Evolutionary conservation across 2,797 vertebrate species (phyloP), one percentile per base, ranked within the genome.

Genomic region (Gymnoscopelus braueri): DNA sequence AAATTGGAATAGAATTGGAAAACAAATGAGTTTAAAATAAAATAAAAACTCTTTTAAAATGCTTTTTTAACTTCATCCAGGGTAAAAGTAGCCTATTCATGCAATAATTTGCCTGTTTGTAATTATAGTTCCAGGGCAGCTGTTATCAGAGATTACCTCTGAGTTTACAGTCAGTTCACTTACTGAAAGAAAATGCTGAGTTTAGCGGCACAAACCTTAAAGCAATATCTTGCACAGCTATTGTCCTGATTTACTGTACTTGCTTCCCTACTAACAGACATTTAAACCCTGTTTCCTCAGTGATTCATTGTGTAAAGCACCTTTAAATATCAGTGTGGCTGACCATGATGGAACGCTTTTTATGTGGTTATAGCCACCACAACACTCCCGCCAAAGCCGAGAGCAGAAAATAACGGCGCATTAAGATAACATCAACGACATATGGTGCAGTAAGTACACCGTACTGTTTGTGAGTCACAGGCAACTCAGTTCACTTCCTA

Each of bases 391-490:
- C 52, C 47, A 24, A 61, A 56, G 70, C 68, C 3, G 15, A 14
- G 60, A 47, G 72, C 61, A 63, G 60, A 81, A 82, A 81, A 85
- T 71, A 79, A 55, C 56, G 48, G 51, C 12, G 56, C 29, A 62
- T 73, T 77, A 54, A 75, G 84, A 87, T 81, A 69, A 63, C 67
- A 71, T 84, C 82, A 65, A 7, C 50, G 53, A 67, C 70, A 26
- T 13, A 69, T 29, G 51, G 52, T 59, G 24, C 60, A 61, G 9
- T 15, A n/a, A 77, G 70, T 57, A 24, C 55, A 1, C 51, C 14
- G 23, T 44, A 15, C 39, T 14, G 49, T 55, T 57, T 32, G 47
- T 71, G 60, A 74, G 69, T 52, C 64, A 6, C 23, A 26, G 60
- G 44, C 35, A 55, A 67, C 26, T 59, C 19, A 54, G 44, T 66